Conservation (phyloP, 2,888 invertebrate species). For the Cinara cedri region DNA sequence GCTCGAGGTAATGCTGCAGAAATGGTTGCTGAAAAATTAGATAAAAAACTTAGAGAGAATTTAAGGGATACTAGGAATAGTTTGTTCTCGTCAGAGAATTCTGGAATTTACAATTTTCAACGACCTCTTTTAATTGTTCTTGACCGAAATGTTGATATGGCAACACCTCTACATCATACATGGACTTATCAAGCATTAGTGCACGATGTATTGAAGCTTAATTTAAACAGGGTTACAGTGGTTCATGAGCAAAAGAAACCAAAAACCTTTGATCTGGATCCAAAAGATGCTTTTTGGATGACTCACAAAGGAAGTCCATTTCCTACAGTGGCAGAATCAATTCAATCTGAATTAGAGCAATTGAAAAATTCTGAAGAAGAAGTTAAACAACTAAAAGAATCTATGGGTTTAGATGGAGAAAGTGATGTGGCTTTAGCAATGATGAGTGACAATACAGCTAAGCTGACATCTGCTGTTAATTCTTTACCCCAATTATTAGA, state of each 20-base stretch:
- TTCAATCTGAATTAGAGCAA: conserved; percentile 96
- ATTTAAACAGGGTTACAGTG: conserved; percentile 79
- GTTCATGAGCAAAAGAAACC: conserved; percentile 79
- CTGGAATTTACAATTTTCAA: conserved; percentile 76
- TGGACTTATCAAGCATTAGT: conserved; percentile 99
- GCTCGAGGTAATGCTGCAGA: conserved; percentile 97
- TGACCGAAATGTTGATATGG: conserved; percentile 94
- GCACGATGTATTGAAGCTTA: conserved; percentile 92
- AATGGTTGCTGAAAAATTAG: conserved; percentile 95
- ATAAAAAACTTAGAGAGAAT: conserved; percentile 96
- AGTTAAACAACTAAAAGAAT: conserved; percentile 90
- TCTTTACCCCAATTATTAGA: conserved; percentile 96
- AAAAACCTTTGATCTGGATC: conserved; percentile 76
- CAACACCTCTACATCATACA: conserved; percentile 97
- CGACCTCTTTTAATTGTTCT: conserved; percentile 89
- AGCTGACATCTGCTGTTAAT: conserved; percentile 92
- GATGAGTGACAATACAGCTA: conserved; percentile 91
- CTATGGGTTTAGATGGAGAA: conserved; percentile 92
- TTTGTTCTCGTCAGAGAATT: conserved; percentile 81
- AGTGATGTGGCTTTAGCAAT: conserved; percentile 83
- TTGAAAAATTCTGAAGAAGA: conserved; percentile 94
- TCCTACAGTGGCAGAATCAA: conserved; percentile 95
- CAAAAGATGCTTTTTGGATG: conserved; percentile 69
- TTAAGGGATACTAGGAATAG: conserved; percentile 95
- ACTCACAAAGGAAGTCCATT: conserved; percentile 91